Percentiles rank a stretch among this genome's conserved stretches.
Evolutionary conservation across 2,797 vertebrate species (phyloP).

Genomic region (Paratrypauchen microcephalus): DNA sequence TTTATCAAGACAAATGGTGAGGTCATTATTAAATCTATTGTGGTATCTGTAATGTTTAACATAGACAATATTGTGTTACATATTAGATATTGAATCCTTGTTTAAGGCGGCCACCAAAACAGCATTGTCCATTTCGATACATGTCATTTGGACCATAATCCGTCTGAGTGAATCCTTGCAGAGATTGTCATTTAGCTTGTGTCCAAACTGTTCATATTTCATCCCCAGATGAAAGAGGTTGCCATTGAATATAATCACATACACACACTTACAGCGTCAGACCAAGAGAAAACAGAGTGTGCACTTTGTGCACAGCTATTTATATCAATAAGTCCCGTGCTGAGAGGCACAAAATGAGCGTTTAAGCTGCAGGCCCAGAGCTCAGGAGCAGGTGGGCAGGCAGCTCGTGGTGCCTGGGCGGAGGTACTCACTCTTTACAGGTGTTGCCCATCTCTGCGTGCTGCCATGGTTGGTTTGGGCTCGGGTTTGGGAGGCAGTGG

Average conservation of each 20-base stretch:
- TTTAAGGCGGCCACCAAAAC: constrained; percentile 65
- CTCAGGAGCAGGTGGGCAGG: constrained; percentile 79
- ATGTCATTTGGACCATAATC: constrained; percentile 72
- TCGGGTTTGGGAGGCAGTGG: constrained; percentile 65
- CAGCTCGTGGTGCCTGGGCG: constrained; percentile 71
- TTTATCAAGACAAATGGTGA: constrained; percentile 77
- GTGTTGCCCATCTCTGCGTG: constrained; percentile 75
- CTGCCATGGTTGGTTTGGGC: constrained; percentile 57
- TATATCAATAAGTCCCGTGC: constrained; percentile 88
- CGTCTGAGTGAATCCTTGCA: constrained; percentile 76
- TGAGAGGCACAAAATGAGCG: constrained; percentile 87
- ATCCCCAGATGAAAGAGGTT: constrained; percentile 78
- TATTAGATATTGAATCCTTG: constrained; percentile 75
- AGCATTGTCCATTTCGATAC: constrained; percentile 71
- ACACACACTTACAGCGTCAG: constrained; percentile 77
- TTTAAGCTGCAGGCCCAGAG: constrained; percentile 83
- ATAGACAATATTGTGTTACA: constrained; percentile 58
- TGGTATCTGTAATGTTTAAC: constrained; percentile 67
- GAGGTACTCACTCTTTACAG: constrained; percentile 77
- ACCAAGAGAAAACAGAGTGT: constrained; percentile 83
- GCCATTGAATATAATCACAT: constrained; percentile 77
- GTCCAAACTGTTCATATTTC: constrained; percentile 82
- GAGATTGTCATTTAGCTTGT: constrained; percentile 82
- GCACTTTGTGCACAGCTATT: constrained; percentile 87
- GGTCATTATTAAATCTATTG: constrained; percentile 76